Base-by-base conservation (phyloP, 1,140 invertebrate genomes). In the Drosophila pseudoananassae region DNA sequence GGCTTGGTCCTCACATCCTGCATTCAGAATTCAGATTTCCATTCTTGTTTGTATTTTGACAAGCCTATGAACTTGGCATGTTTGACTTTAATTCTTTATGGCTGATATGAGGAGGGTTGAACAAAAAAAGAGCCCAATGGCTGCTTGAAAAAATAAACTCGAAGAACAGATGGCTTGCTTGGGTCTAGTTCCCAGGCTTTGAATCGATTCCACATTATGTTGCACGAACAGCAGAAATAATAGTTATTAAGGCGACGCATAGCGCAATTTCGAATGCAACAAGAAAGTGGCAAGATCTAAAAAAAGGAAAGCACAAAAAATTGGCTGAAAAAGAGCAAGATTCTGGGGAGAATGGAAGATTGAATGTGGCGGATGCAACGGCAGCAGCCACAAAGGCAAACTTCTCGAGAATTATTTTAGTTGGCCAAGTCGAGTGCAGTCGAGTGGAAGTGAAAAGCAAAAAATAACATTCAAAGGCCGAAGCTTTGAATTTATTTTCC, bases 341-440 rank as follows among this genome's bases (percentile, higher is more conserved):
- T 36, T 12, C 33, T 36, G 33, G 33, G 33, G 33, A 43, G 45
- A 65, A 46, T 29, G 58, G 20, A 43, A 43, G 40, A 43, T 17
- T 45, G 31, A 49, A 63, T 36, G 10, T 36, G 33, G 33, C 33
- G 33, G 63, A 65, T 64, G 33, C 31, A 66, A 63, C 38, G 36
- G 45, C 49, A 78, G 82, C 82, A 88, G 27, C 64, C 70, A 88
- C 81, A 84, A 84, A 87, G 78, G 69, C 76, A 84, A 85, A 87
- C 82, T 87, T 87, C 82, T 87, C 70, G 83, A 88, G 65, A 87
- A 78, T 82, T 78, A 76, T 87, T 82, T 87, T 81, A 76, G 82
- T 87, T 71, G 70, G 45, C 51, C 78, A 76, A 88, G 83, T 76
- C 82, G 64, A 76, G 60, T 82, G 83, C 78, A 88, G 76, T 69